phyloP scores from a whole-genome alignment of 2,113 vertebrate genomes.

The Crotophaga sulcirostris region DNA sequence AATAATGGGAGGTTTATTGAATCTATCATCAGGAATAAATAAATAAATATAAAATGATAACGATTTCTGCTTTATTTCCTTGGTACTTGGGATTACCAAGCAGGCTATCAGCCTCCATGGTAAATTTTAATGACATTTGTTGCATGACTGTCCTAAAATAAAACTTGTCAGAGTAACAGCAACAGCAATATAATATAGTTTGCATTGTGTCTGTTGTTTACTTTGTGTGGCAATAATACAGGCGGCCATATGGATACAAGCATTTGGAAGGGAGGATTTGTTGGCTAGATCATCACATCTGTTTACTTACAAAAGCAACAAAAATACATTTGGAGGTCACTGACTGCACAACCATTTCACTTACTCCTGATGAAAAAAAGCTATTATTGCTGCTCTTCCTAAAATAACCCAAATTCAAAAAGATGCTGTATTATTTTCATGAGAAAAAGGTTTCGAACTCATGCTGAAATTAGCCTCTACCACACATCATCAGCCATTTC shows the following conservation, averaged over 20 bases:
- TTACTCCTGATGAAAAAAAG: neutral
- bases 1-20: neutral
- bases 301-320: slow-evolving; percentile 58
- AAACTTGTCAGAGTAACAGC: slow-evolving; percentile 6
- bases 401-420: neutral
- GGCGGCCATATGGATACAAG: slow-evolving; percentile 52
- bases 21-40: neutral
- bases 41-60: neutral
- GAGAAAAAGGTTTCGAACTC: neutral
- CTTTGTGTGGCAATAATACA: slow-evolving; percentile 37
- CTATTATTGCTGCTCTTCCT: neutral
- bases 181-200: neutral
- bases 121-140: neutral
- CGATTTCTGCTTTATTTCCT: neutral
- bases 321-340: slow-evolving; percentile 62
- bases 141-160: slow-evolving; percentile 2
- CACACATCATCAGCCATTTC: neutral
- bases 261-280: slow-evolving; percentile 67
- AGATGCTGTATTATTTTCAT: neutral
- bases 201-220: slow-evolving; percentile 33
- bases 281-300: slow-evolving; percentile 61
- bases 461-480: neutral
- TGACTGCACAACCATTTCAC: slow-evolving; percentile 13
- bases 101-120: neutral
- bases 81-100: neutral